Evolutionary conservation across 2,113 vertebrate species (phyloP).

Genomic region (Sitta europaea): DNA sequence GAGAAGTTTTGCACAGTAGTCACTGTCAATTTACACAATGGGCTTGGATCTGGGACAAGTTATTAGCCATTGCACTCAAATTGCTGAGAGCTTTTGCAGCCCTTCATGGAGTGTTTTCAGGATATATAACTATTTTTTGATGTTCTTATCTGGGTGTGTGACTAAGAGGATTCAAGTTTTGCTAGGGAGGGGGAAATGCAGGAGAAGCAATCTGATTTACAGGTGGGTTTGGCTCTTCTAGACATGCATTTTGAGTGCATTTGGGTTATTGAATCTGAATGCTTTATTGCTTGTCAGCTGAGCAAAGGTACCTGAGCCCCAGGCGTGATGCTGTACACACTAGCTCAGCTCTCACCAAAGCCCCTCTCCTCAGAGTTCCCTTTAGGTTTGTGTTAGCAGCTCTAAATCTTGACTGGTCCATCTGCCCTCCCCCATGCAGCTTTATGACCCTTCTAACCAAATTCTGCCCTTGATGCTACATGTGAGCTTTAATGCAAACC

Average conservation of each 20-base stretch:
- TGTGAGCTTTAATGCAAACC: neutral
- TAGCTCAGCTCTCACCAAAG: neutral
- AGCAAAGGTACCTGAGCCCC: neutral
- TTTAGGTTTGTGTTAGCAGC: neutral
- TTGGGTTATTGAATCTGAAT: neutral
- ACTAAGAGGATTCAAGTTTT: neutral
- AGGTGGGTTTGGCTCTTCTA: neutral
- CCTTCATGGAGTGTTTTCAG: neutral
- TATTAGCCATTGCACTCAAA: neutral
- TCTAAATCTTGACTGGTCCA: neutral
- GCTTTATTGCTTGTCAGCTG: neutral
- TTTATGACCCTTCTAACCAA: neutral
- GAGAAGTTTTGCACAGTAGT: neutral
- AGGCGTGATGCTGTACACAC: neutral
- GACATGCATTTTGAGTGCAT: neutral
- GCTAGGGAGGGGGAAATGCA: neutral
- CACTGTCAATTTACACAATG: neutral
- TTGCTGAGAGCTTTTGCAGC: neutral
- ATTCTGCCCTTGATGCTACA: neutral
- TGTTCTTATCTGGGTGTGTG: neutral
- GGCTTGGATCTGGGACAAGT: neutral
- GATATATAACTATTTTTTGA: neutral
- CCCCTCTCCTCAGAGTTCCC: neutral
- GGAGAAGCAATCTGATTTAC: neutral
- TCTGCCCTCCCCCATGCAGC: neutral